Base-by-base conservation (phyloP, 2,888 invertebrate species). In the Lepidocyrtinus sp. region DNA sequence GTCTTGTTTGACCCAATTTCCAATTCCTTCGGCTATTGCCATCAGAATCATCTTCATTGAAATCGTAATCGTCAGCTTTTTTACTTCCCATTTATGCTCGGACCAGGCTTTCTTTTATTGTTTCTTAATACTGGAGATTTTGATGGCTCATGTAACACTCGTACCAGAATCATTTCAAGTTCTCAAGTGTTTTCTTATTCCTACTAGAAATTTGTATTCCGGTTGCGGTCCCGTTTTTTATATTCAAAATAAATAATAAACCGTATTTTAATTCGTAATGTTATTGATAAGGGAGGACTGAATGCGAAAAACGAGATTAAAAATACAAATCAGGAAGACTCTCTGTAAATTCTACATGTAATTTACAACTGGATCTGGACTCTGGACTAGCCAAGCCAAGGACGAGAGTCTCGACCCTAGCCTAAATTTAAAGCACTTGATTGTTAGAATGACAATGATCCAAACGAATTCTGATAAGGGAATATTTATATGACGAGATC, bases 1-100 rank as follows among this genome's bases (percentile, higher is more conserved):
- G 75, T 75, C 81, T 81, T 72, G 81, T 71, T 81, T 81, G 81
- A 81, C 81, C 81, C 75, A 70, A 76, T 81, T 75, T 72, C 72
- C 72, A 72, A 67, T 75, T 81, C 80, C 70, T 59, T 68, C 67
- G 25, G 55, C 26, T 55, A 55, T 65, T 45, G 25, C 62, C 73
- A 74, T 59, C 73, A 63, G 26, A 63, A 64, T 50, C 73, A 63
- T 73, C 59, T 15, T 59, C 59, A 59, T 59, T 59, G 59, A 59
- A 59, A 59, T 59, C 59, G 59, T 59, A 59, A 59, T 59, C 59
- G 59, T 59, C 59, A 59, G 59, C 59, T 59, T 21, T 9, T 19
- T 59, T 21, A n/a, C n/a, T n/a, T 36, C 36, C 59, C 3, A 59
- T 21, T 59, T 50, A 50, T 17, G 17, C 50, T 50, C 36, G 15